Conservation (phyloP, 2,113 vertebrate species). For the Limanda limanda region DNA sequence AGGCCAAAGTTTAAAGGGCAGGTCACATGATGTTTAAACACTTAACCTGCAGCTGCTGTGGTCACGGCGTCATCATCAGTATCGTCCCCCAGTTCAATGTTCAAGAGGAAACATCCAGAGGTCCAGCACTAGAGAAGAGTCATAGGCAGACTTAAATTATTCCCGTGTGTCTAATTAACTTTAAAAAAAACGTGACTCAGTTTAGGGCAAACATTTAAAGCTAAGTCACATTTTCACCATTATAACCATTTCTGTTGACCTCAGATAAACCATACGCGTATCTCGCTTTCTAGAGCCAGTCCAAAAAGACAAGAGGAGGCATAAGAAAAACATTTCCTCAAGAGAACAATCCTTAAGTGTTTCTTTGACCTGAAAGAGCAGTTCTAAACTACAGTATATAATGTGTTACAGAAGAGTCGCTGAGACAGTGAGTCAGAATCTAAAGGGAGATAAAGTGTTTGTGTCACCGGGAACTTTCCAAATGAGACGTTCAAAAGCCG, state of each 20-base stretch:
- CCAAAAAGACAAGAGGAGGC: no score
- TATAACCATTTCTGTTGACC: no score
- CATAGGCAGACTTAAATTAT: not conserved
- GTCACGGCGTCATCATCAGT: not conserved
- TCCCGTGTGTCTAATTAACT: not conserved
- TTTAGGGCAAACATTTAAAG: no score
- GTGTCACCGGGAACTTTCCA: constrained; percentile 31
- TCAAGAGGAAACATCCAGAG: not conserved
- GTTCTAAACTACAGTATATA: not conserved
- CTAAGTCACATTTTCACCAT: no score
- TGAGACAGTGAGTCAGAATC: not conserved
- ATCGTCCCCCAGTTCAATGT: not conserved
- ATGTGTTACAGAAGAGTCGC: not conserved
- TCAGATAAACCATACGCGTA: no score
- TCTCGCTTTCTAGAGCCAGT: no score
- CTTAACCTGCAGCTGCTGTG: not conserved
- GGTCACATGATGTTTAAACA: not conserved
- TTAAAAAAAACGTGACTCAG: not conserved
- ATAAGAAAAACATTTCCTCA: not conserved
- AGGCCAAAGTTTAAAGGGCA: not conserved
- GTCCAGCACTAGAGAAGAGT: not conserved
- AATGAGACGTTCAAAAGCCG: constrained; percentile 44
- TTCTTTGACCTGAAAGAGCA: not conserved
- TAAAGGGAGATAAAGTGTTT: constrained; percentile 13
- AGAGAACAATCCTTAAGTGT: no score